Base-by-base conservation (phyloP, 1,140 invertebrate genomes). In the Scaptomyza pallida region DNA sequence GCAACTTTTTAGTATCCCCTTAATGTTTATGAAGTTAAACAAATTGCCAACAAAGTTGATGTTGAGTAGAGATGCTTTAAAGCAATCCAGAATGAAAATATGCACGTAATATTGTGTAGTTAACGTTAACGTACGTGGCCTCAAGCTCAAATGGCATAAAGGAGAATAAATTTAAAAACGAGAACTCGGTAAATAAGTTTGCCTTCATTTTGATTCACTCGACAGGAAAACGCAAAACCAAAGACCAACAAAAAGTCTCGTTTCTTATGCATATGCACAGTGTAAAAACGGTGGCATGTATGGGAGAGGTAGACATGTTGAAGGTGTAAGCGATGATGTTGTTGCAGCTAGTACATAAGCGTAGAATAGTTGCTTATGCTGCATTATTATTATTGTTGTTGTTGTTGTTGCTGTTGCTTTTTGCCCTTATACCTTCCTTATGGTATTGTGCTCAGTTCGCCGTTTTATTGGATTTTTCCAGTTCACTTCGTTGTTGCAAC, bases 131-230 rank as follows among this genome's bases (percentile, higher is more conserved):
- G 41, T 43, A 43, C 13, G 23, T 43, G 41, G 21, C 15, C 41
- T 37, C 33, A 78, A 63, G 26, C 23, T 57, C 54, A 67, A 33
- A 50, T 59, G 55, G 70, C 54, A 26, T 26, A 4, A n/a, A n/a
- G n/a, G n/a, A n/a, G 5, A 2, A 26, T 43, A 61, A 78, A 78
- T 67, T 55, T 43, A 35, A 35, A 37, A 37, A 37, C 9, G 2
- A 3, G 26, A 30, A 2, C 33, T n/a, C 40, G 70, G 80, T 85
- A 82, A 82, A 85, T 80, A 82, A 75, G 65, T 72, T 83, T 63
- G 43, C 71, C 51, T 68, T 78, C 70, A 64, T 69, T 57, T 59
- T 71, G 61, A 71, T 59, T 67, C 55, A 30, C 33, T 67, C 55
- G 48, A 23, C 10, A 12, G 33, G 48, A 43, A 30, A 51, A 35